Evolutionary conservation across 2,888 invertebrate species (phyloP).

Genomic region (Nesidiocoris tenuis): DNA sequence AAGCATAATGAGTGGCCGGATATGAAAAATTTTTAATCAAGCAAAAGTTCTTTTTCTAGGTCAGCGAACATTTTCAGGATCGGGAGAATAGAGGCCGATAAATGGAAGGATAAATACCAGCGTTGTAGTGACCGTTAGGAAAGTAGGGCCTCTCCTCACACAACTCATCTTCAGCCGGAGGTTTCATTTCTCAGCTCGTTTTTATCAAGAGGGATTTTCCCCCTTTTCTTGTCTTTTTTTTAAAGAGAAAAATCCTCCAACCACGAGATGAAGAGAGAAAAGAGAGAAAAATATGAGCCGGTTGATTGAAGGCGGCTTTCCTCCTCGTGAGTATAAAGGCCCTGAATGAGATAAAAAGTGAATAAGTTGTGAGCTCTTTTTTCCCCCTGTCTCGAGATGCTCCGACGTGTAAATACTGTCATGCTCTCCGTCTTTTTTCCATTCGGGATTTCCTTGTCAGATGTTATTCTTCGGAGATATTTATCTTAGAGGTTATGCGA

Average conservation of each 20-base stretch:
- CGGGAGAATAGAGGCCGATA: not conserved
- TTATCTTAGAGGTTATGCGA: too few species aligned
- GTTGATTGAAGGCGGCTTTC: not conserved
- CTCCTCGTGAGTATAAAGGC: not conserved
- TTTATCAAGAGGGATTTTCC: not conserved
- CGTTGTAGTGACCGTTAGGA: not conserved
- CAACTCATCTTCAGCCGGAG: not conserved
- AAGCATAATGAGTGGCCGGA: too few species aligned
- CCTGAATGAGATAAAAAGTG: slow-evolving; percentile 22
- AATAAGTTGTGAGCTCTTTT: slow-evolving; percentile 11
- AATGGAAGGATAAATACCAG: not conserved
- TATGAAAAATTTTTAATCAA: too few species aligned
- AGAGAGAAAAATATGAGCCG: not conserved
- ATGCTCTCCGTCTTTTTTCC: not conserved
- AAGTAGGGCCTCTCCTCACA: not conserved
- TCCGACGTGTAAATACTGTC: not conserved
- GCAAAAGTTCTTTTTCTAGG: too few species aligned
- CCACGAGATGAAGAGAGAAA: not conserved
- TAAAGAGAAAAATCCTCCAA: not conserved
- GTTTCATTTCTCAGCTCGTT: not conserved
- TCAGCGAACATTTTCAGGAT: too few species aligned
- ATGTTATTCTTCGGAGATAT: too few species aligned
- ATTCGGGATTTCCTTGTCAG: not conserved
- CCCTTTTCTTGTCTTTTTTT: not conserved
- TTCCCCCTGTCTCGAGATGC: not conserved